Evolutionary conservation across 2,113 vertebrate species (phyloP).

Genomic region (Hypanus sabinus): DNA sequence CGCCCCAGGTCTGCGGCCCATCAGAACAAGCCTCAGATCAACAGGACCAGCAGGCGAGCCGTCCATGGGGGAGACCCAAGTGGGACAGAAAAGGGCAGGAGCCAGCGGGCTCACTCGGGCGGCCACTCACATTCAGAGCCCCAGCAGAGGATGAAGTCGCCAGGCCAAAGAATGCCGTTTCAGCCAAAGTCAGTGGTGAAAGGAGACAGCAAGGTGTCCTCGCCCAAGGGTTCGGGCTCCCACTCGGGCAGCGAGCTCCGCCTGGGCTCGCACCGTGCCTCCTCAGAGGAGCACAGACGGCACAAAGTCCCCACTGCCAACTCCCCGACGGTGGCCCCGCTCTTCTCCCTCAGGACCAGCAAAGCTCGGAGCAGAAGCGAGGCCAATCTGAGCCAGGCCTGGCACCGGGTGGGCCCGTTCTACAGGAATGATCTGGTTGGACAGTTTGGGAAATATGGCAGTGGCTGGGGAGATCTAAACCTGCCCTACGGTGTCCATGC

Average conservation of each 20-base stretch:
- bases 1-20: no score
- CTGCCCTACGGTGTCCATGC: constrained; percentile 62
- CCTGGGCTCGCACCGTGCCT: not conserved
- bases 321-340: not conserved
- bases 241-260: not conserved
- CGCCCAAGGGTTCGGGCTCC: constrained; percentile 35
- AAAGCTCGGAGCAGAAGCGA: constrained; percentile 42
- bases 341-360: not conserved
- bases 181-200: not conserved
- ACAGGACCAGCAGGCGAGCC: not conserved
- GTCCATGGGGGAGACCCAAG: no score
- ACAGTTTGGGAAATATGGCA: constrained; percentile 67
- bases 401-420: constrained; percentile 35
- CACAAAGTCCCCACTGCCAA: not conserved
- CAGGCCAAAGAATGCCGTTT: constrained; percentile 42
- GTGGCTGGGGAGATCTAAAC: constrained; percentile 59
- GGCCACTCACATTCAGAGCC: no score
- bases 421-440: constrained; percentile 43
- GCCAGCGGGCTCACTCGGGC: no score
- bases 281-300: not conserved
- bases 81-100: no score
- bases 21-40: not conserved
- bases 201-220: constrained; percentile 31
- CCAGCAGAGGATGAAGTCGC: not conserved
- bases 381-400: constrained; percentile 42